Evolutionary conservation across 2,797 vertebrate genomes (phyloP).

Genomic region (Sphaeramia orbicularis): DNA sequence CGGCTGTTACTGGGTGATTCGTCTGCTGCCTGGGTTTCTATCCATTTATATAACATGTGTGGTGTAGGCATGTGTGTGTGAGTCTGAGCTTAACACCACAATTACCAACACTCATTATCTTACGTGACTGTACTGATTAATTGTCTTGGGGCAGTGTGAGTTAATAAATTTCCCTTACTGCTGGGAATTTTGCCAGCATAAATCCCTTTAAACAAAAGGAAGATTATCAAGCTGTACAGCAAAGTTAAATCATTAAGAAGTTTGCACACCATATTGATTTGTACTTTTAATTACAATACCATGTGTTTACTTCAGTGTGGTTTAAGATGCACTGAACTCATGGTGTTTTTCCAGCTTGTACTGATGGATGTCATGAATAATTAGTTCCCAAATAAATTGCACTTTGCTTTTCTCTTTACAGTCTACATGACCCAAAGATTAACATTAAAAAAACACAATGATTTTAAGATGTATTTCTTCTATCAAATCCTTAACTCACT

Average conservation of each 20-base stretch:
- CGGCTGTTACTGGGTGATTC: constrained; percentile 44
- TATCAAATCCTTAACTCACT: too few relatives aligned
- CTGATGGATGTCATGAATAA: too few relatives aligned
- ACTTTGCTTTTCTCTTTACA: too few relatives aligned
- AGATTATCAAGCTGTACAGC: constrained; percentile 7
- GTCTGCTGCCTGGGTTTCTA: constrained; percentile 22
- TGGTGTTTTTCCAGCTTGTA: not conserved
- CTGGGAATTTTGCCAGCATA: constrained; percentile 10
- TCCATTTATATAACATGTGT: constrained; percentile 28
- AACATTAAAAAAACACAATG: too few relatives aligned
- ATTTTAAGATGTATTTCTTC: too few relatives aligned
- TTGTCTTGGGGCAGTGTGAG: constrained; percentile 14
- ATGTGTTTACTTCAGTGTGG: constrained; percentile 1
- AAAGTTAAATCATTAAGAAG: not conserved
- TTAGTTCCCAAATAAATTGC: too few relatives aligned
- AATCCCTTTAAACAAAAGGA: constrained; percentile 19
- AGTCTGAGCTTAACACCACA: not conserved
- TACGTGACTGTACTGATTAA: constrained; percentile 15
- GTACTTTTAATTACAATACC: constrained; percentile 3
- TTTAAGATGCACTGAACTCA: not conserved
- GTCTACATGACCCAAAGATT: too few relatives aligned
- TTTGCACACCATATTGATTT: constrained; percentile 13
- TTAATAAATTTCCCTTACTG: constrained; percentile 29
- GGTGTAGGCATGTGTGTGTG: constrained; percentile 6
- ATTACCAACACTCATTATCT: constrained; percentile 10